Evolutionary conservation across 1,140 invertebrate genomes (phyloP), one percentile per base, ranked within the genome.

Genomic region (Littorina saxatilis): DNA sequence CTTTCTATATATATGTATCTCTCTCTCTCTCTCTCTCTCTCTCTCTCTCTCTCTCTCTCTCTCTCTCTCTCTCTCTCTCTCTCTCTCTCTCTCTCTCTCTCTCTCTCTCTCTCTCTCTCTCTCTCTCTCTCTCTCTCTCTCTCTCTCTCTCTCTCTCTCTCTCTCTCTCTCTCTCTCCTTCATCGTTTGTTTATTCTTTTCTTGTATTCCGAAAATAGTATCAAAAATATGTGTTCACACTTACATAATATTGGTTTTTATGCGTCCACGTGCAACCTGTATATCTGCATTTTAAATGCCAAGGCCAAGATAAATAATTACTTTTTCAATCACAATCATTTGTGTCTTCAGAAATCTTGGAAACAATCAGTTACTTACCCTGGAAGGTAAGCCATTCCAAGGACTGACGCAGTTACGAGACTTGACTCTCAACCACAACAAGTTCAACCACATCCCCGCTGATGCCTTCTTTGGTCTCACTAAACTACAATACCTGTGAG

Each of bases 401-500:
- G 95, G 94, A 29, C 94, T 97, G 82, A 92, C 92, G 29, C 94
- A 95, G 76, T 94, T 99, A 75, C 96, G 96, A 83, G 97, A 99
- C 93, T 93, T 99, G 47, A 94, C 97, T 68, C 93, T 98, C 58
- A 95, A 96, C 32, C 94, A 96, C 88, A 99, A 99, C 93, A 94
- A 94, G 68, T 95, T 99, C 84, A 94, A 94, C 80, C 91, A 92
- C 50, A 94, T 99, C 88, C 95, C 96, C 0, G 92, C 94, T 61
- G 95, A 96, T 88, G 95, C 96, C 55, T 98, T 99, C 92, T 88
- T 91, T 50, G 97, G 97, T 82, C 94, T 98, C 77, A 90, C 93
- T 5, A 95, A 94, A 79, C 94, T 99, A 17, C 96, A 98, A 94
- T 94, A 97, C 82, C 93, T 99, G 97, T 98, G 94, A 96, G 96